Conservation (phyloP, 2,113 vertebrate species). For the Cyanoliseus patagonus region DNA sequence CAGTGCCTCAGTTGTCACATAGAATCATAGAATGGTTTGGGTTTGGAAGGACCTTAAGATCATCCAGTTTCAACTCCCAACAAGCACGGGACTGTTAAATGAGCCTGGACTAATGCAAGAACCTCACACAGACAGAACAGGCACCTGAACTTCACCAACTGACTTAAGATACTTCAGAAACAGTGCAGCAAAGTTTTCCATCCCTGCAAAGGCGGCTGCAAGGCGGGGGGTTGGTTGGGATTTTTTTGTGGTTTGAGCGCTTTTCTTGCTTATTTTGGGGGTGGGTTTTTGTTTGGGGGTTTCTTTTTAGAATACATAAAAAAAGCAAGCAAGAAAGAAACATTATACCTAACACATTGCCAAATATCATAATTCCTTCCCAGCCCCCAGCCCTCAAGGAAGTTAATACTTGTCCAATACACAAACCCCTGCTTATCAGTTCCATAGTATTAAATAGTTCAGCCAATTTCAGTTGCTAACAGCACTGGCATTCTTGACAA, state of each 20-base stretch:
- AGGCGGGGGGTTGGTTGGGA: too few species aligned
- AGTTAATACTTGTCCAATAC: background rate
- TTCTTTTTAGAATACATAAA: too few species aligned
- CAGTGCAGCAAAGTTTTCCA: background rate
- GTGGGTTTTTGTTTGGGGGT: background rate
- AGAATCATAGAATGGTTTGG: background rate
- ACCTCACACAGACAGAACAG: background rate
- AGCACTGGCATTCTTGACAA: slow-evolving; percentile 55
- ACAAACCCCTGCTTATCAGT: background rate
- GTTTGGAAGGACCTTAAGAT: background rate
- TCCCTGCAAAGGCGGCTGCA: background rate
- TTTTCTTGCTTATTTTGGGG: background rate
- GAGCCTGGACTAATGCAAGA: background rate
- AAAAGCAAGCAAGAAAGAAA: background rate
- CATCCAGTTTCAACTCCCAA: background rate
- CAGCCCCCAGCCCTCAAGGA: background rate
- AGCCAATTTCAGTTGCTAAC: background rate
- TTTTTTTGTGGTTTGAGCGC: background rate
- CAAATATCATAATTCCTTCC: background rate
- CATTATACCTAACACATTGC: background rate
- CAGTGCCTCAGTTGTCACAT: background rate
- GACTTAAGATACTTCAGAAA: background rate
- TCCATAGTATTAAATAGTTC: background rate
- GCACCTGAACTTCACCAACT: background rate
- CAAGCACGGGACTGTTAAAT: background rate